These are phyloP conservation scores for Litocranius walleri DNA, from an alignment of 2,113 vertebrate species.

Conservation along the genomic window DNA sequence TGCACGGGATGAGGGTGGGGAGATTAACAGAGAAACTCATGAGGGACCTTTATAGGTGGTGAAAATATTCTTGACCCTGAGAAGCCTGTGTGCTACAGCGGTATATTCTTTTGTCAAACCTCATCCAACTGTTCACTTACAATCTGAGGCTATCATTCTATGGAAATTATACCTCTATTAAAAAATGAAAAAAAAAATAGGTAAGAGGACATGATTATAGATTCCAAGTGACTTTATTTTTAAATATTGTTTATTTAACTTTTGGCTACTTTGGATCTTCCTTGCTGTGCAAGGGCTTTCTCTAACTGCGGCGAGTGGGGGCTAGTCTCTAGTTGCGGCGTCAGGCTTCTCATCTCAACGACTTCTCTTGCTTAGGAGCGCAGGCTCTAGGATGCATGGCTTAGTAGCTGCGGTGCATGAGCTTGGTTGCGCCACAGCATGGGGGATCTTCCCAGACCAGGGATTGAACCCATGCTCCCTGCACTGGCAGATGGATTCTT, in stretches of 20 bases:
- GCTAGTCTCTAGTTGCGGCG: fast-evolving
- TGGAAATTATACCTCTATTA: not conserved
- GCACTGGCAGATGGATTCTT: not conserved
- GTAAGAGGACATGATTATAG: not conserved
- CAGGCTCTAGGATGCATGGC: not conserved
- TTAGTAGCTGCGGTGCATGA: not conserved
- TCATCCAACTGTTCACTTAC: not conserved
- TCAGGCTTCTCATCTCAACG: not conserved
- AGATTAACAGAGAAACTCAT: not conserved
- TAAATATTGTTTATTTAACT: not conserved
- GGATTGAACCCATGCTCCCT: not conserved
- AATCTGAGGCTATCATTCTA: not conserved
- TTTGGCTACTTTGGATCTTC: not conserved
- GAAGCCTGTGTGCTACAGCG: not conserved
- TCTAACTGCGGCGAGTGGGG: fast-evolving
- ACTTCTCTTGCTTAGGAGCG: not conserved
- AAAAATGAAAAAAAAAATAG: not conserved
- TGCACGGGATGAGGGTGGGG: not conserved
- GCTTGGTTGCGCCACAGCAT: not conserved
- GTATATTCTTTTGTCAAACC: not conserved
- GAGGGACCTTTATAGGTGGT: not conserved
- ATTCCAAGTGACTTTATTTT: not conserved
- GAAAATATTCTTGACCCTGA: not conserved
- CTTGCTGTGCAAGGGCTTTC: not conserved
- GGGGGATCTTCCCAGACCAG: not conserved